Percentiles rank a stretch among this genome's conserved stretches.
Evolutionary conservation across 2,113 vertebrate genomes (phyloP).

Genomic region (Festucalex cinctus): DNA sequence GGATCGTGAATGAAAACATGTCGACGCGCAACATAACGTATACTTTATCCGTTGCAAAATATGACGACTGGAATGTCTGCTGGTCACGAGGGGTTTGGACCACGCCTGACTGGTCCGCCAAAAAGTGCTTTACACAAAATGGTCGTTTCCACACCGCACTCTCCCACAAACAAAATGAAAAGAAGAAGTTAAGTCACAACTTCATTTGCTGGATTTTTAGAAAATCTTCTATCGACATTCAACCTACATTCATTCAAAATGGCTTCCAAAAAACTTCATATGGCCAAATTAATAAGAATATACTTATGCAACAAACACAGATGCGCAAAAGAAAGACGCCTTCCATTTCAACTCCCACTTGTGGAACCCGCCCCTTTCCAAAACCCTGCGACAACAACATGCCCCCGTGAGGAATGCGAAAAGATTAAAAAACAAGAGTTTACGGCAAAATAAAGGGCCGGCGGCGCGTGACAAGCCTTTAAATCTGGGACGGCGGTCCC

Average conservation of each 20-base stretch:
- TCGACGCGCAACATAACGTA: no score
- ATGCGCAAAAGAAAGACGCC: constrained; percentile 53
- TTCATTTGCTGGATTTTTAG: no score
- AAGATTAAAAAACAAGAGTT: constrained; percentile 53
- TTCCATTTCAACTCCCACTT: constrained; percentile 64
- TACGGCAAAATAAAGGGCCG: constrained; percentile 64
- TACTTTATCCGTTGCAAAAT: no score
- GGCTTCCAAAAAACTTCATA: no score
- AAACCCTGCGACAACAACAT: constrained; percentile 52
- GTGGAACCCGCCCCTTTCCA: constrained; percentile 39
- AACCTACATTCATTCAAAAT: background rate
- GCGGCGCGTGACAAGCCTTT: constrained; percentile 68
- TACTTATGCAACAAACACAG: constrained; percentile 8
- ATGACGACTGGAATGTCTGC: no score
- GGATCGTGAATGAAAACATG: no score
- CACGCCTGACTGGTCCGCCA: no score
- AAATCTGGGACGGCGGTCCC: constrained; percentile 69
- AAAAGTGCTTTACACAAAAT: no score
- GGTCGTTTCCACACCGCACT: no score
- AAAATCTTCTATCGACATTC: background rate
- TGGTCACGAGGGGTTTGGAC: no score
- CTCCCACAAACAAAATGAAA: no score
- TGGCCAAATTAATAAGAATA: background rate
- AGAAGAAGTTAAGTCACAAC: no score
- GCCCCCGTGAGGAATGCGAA: constrained; percentile 50